Conservation (phyloP, 2,113 vertebrate species). For the Gallinago media region DNA sequence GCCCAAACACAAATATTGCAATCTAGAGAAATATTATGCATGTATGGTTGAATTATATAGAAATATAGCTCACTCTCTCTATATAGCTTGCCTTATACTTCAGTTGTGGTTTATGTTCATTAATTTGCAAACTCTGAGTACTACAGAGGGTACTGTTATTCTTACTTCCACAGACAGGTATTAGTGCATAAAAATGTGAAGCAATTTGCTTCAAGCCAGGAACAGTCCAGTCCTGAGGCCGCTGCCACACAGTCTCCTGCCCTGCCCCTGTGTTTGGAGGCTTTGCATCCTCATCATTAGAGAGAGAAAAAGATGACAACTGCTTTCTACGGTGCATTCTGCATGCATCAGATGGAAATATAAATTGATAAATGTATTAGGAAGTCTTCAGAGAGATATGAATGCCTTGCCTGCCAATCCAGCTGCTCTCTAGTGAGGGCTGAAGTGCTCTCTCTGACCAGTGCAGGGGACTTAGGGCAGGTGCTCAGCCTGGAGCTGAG, state of each 20-base stretch:
- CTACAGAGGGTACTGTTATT: not conserved
- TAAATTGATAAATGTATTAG: not conserved
- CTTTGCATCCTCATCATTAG: not conserved
- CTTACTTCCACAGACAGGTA: not conserved
- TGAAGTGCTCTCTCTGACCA: not conserved
- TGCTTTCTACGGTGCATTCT: not conserved
- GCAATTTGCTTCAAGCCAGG: not conserved
- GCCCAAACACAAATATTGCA: not conserved
- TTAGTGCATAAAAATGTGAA: not conserved
- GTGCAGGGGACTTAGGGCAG: fast-evolving
- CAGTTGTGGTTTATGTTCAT: not conserved
- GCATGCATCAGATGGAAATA: not conserved
- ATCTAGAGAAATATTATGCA: not conserved
- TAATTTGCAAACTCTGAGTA: not conserved
- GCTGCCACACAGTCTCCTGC: not conserved
- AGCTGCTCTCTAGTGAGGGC: not conserved
- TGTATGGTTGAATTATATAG: not conserved
- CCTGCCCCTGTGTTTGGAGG: not conserved
- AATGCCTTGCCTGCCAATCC: not conserved
- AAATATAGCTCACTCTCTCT: not conserved
- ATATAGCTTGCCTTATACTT: not conserved
- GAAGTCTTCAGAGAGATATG: not conserved
- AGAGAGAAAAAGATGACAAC: not conserved
- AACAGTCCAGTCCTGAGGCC: not conserved
- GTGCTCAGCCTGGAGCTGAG: not conserved